Evolutionary conservation across 2,888 invertebrate species (phyloP).

Genomic region (Nemurella pictetii): DNA sequence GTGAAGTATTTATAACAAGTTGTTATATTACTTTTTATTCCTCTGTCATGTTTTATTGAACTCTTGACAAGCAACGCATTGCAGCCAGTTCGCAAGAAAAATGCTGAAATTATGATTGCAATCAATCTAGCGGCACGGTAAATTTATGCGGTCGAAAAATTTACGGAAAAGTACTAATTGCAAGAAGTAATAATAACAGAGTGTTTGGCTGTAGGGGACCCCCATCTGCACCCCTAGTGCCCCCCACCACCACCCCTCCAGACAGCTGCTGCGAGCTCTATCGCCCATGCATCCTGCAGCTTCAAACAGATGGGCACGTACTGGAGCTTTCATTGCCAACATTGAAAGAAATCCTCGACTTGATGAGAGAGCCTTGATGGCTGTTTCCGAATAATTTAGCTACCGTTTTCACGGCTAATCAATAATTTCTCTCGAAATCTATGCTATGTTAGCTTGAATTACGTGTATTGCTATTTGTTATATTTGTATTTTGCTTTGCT

Average conservation of each 20-base stretch:
- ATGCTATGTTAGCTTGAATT: neutral
- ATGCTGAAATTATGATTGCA: neutral
- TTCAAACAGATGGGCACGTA: conserved; percentile 14
- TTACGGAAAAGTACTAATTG: neutral
- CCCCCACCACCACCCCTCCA: conserved; percentile 4
- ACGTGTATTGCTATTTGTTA: neutral
- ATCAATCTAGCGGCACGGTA: neutral
- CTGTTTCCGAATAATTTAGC: neutral
- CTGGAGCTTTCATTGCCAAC: neutral
- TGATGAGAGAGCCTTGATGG: neutral
- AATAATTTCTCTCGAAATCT: neutral
- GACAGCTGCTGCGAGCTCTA: neutral
- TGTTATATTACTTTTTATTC: neutral
- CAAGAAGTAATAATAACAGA: neutral
- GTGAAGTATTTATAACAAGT: neutral
- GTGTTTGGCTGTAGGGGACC: neutral
- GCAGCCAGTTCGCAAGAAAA: neutral
- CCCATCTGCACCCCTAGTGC: conserved; percentile 1
- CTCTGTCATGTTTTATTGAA: neutral
- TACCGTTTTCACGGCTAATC: neutral
- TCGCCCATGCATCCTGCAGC: conserved; percentile 10
- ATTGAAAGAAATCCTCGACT: neutral
- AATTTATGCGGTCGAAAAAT: neutral
- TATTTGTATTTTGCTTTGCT: neutral
- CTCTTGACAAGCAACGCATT: neutral